Evolutionary conservation across 2,113 vertebrate genomes (phyloP).

Genomic region (Reinhardtius hippoglossoides): DNA sequence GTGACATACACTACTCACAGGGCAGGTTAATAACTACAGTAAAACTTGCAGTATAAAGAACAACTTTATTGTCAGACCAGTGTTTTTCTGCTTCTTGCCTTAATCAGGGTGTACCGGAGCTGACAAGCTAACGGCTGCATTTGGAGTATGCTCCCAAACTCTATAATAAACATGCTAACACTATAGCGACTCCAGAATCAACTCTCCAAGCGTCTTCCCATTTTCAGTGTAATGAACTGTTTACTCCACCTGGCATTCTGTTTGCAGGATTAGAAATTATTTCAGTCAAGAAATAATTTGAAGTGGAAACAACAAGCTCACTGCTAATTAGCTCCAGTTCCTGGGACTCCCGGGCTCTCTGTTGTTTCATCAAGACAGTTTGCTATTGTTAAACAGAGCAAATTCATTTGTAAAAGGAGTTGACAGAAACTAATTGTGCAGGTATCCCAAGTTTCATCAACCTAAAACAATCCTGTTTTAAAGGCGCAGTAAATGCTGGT

Average conservation of each 20-base stretch:
- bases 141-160: not conserved
- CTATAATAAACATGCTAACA: not conserved
- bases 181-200: not conserved
- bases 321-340: not conserved
- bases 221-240: not conserved
- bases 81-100: no score
- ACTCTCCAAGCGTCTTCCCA: not conserved
- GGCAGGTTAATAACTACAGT: no score
- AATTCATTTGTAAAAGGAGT: not conserved
- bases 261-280: not conserved
- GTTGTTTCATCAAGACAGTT: not conserved
- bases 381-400: not conserved
- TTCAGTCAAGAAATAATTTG: not conserved
- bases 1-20: no score
- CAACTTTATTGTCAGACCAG: no score
- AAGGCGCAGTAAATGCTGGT: no score
- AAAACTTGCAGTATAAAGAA: no score
- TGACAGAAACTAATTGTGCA: no score
- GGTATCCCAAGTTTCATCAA: no score
- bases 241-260: not conserved
- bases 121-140: not conserved
- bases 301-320: not conserved
- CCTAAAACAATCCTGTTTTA: not conserved
- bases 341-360: not conserved
- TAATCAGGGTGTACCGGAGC: no score